Evolutionary conservation across 2,888 invertebrate species (phyloP).

Genomic region (Tiphia femorata): DNA sequence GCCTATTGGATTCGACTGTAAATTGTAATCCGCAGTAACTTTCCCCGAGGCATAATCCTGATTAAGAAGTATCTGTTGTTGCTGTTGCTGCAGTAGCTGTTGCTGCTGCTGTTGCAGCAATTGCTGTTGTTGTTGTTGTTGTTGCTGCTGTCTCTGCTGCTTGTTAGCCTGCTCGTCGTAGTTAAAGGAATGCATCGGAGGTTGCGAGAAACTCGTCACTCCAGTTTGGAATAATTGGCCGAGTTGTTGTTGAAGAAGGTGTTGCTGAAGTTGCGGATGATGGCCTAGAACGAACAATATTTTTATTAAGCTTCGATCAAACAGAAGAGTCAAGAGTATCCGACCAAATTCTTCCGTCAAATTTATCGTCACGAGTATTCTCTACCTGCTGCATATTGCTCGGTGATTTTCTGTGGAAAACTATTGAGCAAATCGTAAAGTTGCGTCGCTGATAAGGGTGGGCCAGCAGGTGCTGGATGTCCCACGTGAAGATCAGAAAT

Average conservation of each 20-base stretch:
- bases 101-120: constrained; percentile 53
- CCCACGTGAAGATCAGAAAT: constrained; percentile 58
- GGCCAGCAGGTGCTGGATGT: constrained; percentile 54
- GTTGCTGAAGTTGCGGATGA: constrained; percentile 59
- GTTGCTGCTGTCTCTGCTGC: constrained; percentile 56
- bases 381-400: constrained; percentile 49
- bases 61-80: constrained; percentile 60
- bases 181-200: constrained; percentile 64
- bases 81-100: constrained; percentile 51
- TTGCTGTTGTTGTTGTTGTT: constrained; percentile 53
- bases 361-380: background rate
- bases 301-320: too few relatives aligned
- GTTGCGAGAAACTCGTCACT: constrained; percentile 56
- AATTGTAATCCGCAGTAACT: constrained; percentile 60
- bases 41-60: constrained; percentile 57
- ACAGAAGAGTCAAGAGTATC: too few relatives aligned
- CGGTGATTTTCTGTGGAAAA: constrained; percentile 55
- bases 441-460: constrained; percentile 57
- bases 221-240: constrained; percentile 56
- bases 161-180: constrained; percentile 62
- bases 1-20: constrained; percentile 41
- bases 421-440: constrained; percentile 59
- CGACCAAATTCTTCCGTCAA: too few relatives aligned
- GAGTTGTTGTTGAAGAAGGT: constrained; percentile 60
- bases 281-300: constrained; percentile 40